Evolutionary conservation across 1,140 invertebrate species (phyloP).

Genomic region (Onthophagus taurus): DNA sequence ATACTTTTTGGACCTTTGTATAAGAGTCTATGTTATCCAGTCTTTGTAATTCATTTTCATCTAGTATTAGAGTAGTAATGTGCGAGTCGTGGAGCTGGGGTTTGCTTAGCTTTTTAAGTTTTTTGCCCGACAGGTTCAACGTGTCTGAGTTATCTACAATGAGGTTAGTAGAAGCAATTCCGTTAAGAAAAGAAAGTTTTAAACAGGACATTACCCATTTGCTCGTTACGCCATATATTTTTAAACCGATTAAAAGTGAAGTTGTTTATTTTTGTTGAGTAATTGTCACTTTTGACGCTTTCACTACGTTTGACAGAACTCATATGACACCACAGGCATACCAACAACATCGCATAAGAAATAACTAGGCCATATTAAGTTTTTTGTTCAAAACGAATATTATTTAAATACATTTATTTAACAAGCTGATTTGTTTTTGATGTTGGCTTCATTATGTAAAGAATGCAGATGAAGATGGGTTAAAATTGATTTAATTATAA

Average conservation of each 20-base stretch:
- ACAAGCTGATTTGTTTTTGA: background rate
- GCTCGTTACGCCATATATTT: slow-evolving; percentile 8
- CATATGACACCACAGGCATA: slow-evolving; percentile 10
- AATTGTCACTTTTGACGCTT: slow-evolving; percentile 13
- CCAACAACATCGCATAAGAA: background rate
- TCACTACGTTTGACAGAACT: slow-evolving; percentile 11
- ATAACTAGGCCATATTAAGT: background rate
- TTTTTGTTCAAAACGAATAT: background rate
- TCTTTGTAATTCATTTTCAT: slow-evolving; percentile 79
- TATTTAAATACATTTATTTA: background rate
- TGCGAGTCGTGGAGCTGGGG: slow-evolving; percentile 51
- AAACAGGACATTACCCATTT: slow-evolving; percentile 7
- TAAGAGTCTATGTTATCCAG: slow-evolving; percentile 81
- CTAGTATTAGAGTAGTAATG: slow-evolving; percentile 65
- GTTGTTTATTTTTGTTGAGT: slow-evolving; percentile 9
- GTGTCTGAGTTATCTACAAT: slow-evolving; percentile 21
- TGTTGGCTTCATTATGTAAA: background rate
- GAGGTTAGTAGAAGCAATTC: slow-evolving; percentile 3
- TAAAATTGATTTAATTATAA: background rate
- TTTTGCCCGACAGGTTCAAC: slow-evolving; percentile 57
- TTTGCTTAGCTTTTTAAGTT: slow-evolving; percentile 64
- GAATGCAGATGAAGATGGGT: background rate
- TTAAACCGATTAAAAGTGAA: background rate
- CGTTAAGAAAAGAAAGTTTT: background rate
- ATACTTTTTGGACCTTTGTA: slow-evolving; percentile 69